Evolutionary conservation across 2,113 vertebrate genomes (phyloP), one percentile per base, ranked within the genome.

Genomic region (Stigmatopora argus): DNA sequence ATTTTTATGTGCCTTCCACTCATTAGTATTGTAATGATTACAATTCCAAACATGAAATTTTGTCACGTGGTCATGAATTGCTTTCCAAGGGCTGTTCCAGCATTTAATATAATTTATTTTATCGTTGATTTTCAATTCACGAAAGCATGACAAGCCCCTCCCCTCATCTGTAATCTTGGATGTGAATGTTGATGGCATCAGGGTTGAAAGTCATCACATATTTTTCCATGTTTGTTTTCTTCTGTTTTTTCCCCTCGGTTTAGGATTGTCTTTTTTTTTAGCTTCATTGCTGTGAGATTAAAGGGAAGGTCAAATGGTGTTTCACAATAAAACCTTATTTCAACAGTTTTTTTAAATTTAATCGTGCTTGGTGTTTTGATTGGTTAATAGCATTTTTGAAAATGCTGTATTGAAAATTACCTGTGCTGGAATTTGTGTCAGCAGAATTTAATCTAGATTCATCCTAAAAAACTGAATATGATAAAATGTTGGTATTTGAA

Each of bases 301-400:
- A 57, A 41, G 57, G 57, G 21, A 44, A 61, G n/a, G n/a, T 21
- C 11, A 18, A 44, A 21, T 45, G 41, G 41, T 45, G 21, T 23
- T 61, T 61, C 41, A 61, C 19, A 61, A 61, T 61, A 45, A 61
- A 61, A 45, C 38, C 19, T 45, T 6, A 23, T 8, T 61, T 44
- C 7, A n/a, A 41, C 11, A 15, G 4, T 57, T 57, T 58, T 58
- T 38, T 15, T 35, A 18, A 6, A 34, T 35, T 15, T 21, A 19
- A 19, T 41, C 19, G 17, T 2, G n/a, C 35, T 44, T 60, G 14
- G 53, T 31, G 13, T 31, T 61, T 18, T 4, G n/a, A 15, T 60
- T 61, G 41, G 12, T 19, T 44, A 12, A 61, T 0, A 45, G 19
- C 4, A 21, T 61, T 61, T 21, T 21, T 11, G 59, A 19, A 46